Conservation (phyloP, 2,888 invertebrate species). For the Lomographa bimaculata region DNA sequence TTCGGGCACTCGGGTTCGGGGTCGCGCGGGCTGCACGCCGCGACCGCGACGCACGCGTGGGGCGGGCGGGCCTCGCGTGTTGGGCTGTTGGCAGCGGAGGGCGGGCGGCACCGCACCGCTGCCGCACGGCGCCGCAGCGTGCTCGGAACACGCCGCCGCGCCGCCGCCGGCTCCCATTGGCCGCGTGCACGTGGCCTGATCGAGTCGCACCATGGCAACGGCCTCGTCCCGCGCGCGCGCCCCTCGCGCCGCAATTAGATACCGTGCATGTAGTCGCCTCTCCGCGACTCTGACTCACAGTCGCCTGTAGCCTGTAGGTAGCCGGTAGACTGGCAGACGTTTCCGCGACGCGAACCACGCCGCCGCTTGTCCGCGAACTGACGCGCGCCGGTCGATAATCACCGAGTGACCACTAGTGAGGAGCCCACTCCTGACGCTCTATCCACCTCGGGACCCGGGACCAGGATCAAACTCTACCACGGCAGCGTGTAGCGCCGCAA, state of each 20-base stretch:
- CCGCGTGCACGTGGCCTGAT: constrained; percentile 88
- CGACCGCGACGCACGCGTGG: no score
- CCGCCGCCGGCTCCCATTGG: constrained; percentile 80
- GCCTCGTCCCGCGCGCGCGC: constrained; percentile 33
- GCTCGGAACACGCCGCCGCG: constrained; percentile 11
- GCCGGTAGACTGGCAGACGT: no score
- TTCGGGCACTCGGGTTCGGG: no score
- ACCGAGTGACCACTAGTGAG: no score
- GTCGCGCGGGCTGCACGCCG: no score
- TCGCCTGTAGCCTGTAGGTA: no score
- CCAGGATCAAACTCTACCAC: no score
- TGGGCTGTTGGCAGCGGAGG: constrained; percentile 49
- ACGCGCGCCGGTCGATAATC: constrained; percentile 57
- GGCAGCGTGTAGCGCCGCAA: neutral
- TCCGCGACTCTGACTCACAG: constrained; percentile 6
- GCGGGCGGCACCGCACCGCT: constrained; percentile 79
- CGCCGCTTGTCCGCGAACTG: constrained; percentile 2
- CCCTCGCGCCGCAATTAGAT: constrained; percentile 46
- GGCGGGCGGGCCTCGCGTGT: no score
- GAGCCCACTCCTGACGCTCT: no score
- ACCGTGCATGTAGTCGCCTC: constrained; percentile 39
- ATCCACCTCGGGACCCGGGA: no score
- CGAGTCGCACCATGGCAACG: constrained; percentile 87
- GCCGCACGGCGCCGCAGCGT: constrained; percentile 22
- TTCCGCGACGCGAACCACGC: constrained; percentile 18